Evolutionary conservation across 2,888 invertebrate genomes (phyloP), one percentile per base, ranked within the genome.

Genomic region (Dasysyrphus albostriatus): DNA sequence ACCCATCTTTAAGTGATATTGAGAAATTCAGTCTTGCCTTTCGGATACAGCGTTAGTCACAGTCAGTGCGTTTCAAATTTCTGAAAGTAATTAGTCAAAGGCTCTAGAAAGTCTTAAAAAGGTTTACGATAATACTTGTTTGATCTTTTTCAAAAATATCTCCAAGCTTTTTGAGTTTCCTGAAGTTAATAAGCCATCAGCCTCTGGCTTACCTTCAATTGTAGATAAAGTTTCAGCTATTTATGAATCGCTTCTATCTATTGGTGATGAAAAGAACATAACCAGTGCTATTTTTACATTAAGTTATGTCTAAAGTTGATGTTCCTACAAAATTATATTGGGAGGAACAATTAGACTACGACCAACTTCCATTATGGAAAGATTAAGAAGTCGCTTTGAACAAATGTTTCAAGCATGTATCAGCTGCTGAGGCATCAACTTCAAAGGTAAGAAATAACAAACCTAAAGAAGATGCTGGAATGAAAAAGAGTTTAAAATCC

Each of bases 91-190:
- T 80, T 88, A 77, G 51, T 32, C 80, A 16, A 80, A 88, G 58
- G 80, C 76, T 5, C 61, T 83, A 49, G 61, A n/a, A n/a, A n/a
- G n/a, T n/a, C n/a, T n/a, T n/a, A n/a, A n/a, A n/a, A n/a, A n/a
- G n/a, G n/a, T n/a, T 29, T 85, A 88, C 24, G 79, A 88, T 39
- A 88, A 82, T 73, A 70, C 51, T 2, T 85, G 82, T 63, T 42
- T 80, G 0, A 88, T 88, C 69, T 83, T 88, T 77, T 81, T 80
- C 32, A 69, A 88, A 19, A 82, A 63, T 12, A 82, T 84, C 16
- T 44, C 75, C 0, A 77, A 78, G 47, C 58, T 83, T 56, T 88
- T 88, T 47, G 65, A 88, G 34, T 44, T 88, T 16, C 79, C 88
- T 16, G 72, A 61, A 6, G 79, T 79, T 10, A 10, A 19, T 16